Conservation (phyloP, 53 echinoderm and acorn worm genomes). For the Arbacia lixula region DNA sequence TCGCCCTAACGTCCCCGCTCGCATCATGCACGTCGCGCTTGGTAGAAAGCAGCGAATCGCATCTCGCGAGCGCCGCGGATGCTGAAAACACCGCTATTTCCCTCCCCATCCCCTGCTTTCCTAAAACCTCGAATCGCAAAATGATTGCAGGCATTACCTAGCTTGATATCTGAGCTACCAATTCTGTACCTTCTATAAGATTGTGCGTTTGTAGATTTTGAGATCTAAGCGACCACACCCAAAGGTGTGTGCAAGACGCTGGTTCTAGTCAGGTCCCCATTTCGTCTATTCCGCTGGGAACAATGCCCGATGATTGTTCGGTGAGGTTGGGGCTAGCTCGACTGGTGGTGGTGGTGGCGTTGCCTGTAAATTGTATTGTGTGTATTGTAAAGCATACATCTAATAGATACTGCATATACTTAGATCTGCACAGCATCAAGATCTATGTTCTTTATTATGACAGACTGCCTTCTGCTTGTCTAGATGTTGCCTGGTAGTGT, state of each 20-base stretch:
- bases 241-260: conserved; percentile 1
- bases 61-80: conserved; percentile 26
- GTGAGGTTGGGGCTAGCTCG: neutral
- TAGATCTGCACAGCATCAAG: too few species aligned
- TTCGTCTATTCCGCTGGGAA: too few species aligned
- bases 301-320: neutral
- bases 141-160: conserved; percentile 13
- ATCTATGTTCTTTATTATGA: too few species aligned
- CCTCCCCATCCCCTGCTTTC: neutral
- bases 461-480: too few species aligned
- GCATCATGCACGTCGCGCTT: conserved; percentile 3
- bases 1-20: conserved; percentile 27
- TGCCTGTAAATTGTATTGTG: neutral
- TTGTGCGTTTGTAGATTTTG: neutral
- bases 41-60: conserved; percentile 6
- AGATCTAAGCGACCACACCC: conserved; percentile 51
- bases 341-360: neutral
- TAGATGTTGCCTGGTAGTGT: too few species aligned
- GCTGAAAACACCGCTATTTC: neutral
- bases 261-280: neutral
- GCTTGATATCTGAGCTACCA: neutral
- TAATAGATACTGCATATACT: too few species aligned
- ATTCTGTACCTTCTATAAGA: neutral
- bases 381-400: too few species aligned
- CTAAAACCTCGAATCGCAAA: neutral